Base-by-base conservation (phyloP, 2,888 invertebrate genomes). In the Spodoptera exigua region DNA sequence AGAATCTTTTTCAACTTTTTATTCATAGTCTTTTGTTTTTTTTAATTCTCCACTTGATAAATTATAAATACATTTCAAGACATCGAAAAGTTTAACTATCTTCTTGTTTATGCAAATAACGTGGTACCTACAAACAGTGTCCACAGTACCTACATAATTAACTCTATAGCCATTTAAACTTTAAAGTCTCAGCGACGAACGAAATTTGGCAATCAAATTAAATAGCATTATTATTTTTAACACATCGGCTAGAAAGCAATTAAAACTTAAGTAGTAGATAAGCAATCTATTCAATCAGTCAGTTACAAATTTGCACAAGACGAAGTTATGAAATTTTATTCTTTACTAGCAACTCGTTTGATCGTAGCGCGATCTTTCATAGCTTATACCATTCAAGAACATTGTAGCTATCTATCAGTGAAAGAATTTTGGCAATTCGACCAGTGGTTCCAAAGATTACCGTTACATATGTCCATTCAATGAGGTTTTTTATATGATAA, bases 301-400 rank as follows among this genome's bases (percentile, higher is more conserved):
- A 54, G 55, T 47, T 52, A n/a, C 32, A 27, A 55, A 54, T 44
- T 83, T 83, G 47, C 78, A 66, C 68, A 70, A 77, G 61, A 49
- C 21, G 43, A 62, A 54, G 72, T 85, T 79, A 81, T 41, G 85
- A 81, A 84, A 85, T 70, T 45, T 56, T 53, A 60, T 63, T 61
- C 61, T 27, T 3, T 54, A 48, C n/a, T n/a, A n/a, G n/a, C n/a
- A n/a, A n/a, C n/a, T n/a, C n/a, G n/a, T n/a, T n/a, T n/a, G n/a
- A n/a, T n/a, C n/a, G n/a, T n/a, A n/a, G n/a, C n/a, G n/a, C n/a
- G n/a, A n/a, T n/a, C n/a, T n/a, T n/a, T n/a, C n/a, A n/a, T n/a
- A n/a, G n/a, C n/a, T n/a, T n/a, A n/a, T n/a, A n/a, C n/a, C n/a
- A n/a, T n/a, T n/a, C n/a, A n/a, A n/a, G n/a, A n/a, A n/a, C n/a